Evolutionary conservation across 1,140 invertebrate genomes (phyloP), one percentile per base, ranked within the genome.

Genomic region (Drosophila carrolli): DNA sequence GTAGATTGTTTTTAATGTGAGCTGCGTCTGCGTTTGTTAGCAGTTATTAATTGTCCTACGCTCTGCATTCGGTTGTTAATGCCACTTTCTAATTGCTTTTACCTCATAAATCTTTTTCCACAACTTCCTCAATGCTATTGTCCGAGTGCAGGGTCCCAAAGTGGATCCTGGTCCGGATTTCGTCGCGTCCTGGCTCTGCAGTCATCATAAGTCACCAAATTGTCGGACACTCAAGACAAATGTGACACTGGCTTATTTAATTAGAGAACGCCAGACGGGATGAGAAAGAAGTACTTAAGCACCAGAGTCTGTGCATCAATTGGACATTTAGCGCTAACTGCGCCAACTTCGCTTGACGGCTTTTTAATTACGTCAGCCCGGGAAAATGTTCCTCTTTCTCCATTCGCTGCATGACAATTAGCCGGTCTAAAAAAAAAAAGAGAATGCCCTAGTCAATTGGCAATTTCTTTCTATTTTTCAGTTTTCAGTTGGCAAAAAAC

Each of bases 71-170:
- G 61, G 66, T 88, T 82, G 84, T 83, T 86, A 74, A 79, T 88
- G 76, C 79, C 75, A 83, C 79, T 86, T 88, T 88, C 83, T 86
- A 86, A 86, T 86, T 86, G 83, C 83, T 83, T 86, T 83, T 86
- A 86, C 83, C 83, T 86, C 83, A 86, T 86, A 86, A 86, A 86
- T 86, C 83, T 86, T 75, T 29, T 63, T 43, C 27, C 53, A 29
- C 50, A 43, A 60, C 58, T 62, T 54, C 44, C 57, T 19, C 43
- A 61, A 51, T 51, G 37, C 55, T 47, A 60, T 29, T 16, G 13
- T 41, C 46, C 67, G 40, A 13, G 48, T 53, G 41, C n/a, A 19
- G 27, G 32, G 11, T 27, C 38, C 43, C 14, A n/a, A 44, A 8
- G 19, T 4, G 44, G 37, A n/a, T 35, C 27, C 27, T 44, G 48